A percentile compares a stretch with the other conserved stretches of the same genome.
phyloP scores from a whole-genome alignment of 2,888 invertebrate genomes.

The Exocentrus adspersus region DNA sequence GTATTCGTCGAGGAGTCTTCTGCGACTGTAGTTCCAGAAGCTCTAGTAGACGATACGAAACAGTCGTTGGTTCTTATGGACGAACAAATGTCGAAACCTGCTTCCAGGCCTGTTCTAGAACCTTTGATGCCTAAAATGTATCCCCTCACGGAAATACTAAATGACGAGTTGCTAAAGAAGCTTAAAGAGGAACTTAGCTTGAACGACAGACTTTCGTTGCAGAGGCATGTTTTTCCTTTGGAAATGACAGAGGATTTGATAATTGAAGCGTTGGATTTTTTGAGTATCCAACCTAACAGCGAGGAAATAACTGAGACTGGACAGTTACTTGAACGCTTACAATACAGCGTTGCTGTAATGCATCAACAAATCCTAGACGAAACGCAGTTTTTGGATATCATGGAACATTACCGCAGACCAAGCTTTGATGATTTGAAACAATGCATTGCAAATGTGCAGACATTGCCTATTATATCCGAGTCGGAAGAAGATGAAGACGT shows the following conservation, averaged over 20 bases:
- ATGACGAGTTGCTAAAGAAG: constrained; percentile 62
- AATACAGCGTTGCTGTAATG: constrained; percentile 57
- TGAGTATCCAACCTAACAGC: constrained; percentile 38
- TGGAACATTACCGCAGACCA: constrained; percentile 39
- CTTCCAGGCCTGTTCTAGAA: constrained; percentile 41
- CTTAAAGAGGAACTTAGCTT: constrained; percentile 63
- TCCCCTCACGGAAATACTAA: constrained; percentile 63
- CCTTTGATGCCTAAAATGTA: constrained; percentile 59
- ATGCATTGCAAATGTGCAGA: constrained; percentile 55
- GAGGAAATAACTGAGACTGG: constrained; percentile 42
- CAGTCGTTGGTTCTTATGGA: constrained; percentile 42
- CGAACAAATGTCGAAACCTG: constrained; percentile 35
- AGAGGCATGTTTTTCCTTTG: constrained; percentile 66
- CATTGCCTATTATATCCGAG: constrained; percentile 52
- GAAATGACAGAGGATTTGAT: constrained; percentile 67
- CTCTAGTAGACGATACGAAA: constrained; percentile 52
- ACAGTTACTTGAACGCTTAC: constrained; percentile 52
- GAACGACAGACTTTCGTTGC: constrained; percentile 60
- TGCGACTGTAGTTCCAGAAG: constrained; percentile 47
- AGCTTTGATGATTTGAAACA: constrained; percentile 53
- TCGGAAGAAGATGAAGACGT: constrained; percentile 36
- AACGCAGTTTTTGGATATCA: constrained; percentile 45
- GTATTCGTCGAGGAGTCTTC: constrained; percentile 52
- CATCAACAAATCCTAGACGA: constrained; percentile 57
- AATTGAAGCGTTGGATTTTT: constrained; percentile 64